Percentiles rank a stretch among this genome's conserved stretches.
These are phyloP conservation scores for Acleris cristana DNA, from an alignment of 2,888 invertebrate genomes.

Conservation along the genomic window DNA sequence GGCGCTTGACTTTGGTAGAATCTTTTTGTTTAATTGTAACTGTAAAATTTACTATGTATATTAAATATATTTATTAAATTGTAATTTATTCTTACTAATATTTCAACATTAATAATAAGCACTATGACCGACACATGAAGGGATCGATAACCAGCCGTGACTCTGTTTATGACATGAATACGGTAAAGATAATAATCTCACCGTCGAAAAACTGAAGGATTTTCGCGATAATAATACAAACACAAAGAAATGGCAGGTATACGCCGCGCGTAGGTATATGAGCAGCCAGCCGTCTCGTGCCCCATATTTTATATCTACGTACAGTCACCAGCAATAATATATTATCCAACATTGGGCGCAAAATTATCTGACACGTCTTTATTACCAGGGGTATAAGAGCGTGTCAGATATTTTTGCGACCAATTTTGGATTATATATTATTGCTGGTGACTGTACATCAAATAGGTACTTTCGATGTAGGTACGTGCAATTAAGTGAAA, in stretches of 20 bases:
- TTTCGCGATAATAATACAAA: constrained; percentile 71
- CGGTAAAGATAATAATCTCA: constrained; percentile 49
- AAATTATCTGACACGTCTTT: no score
- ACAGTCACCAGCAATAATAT: no score
- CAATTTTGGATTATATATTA: no score
- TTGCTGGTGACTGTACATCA: no score
- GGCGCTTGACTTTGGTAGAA: not conserved
- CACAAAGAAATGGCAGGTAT: constrained; percentile 43
- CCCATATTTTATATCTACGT: constrained; percentile 52
- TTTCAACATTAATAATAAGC: constrained; percentile 4
- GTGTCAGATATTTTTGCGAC: no score
- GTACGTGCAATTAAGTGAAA: constrained; percentile 64
- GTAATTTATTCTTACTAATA: not conserved
- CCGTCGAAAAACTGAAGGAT: constrained; percentile 69
- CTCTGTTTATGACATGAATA: constrained; percentile 68
- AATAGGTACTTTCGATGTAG: constrained; percentile 44
- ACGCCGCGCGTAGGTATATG: constrained; percentile 22
- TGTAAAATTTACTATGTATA: constrained; percentile 1
- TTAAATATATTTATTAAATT: no score
- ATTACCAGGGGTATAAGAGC: no score
- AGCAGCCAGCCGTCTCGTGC: constrained; percentile 41
- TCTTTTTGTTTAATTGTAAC: not conserved
- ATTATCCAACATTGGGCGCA: no score
- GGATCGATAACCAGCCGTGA: constrained; percentile 82
- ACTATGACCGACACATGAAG: constrained; percentile 73